phyloP scores from a whole-genome alignment of 2,888 invertebrate species.

The Sarcophaga variegata region DNA sequence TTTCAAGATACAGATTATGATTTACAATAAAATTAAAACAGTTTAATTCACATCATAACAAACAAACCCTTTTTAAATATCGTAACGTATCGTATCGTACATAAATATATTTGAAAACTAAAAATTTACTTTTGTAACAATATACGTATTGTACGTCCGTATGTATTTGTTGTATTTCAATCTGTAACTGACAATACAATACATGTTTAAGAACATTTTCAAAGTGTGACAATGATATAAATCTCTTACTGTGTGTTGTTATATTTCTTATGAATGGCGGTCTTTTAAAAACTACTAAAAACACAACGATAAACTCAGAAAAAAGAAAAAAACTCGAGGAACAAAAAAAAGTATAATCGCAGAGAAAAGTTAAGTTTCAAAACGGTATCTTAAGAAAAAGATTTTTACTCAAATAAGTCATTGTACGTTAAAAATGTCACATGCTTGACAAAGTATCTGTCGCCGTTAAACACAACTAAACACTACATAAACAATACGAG shows the following conservation, averaged over 20 bases:
- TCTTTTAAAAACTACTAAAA: slow-evolving; percentile 58
- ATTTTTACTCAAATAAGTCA: slow-evolving; percentile 51
- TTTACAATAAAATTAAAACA: slow-evolving; percentile 63
- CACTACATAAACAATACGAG: not conserved
- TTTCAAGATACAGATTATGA: slow-evolving; percentile 61
- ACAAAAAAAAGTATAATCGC: not conserved
- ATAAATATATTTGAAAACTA: not conserved
- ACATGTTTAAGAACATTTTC: slow-evolving; percentile 60
- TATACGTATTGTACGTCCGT: not conserved
- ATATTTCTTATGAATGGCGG: slow-evolving; percentile 68
- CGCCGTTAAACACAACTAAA: too few species aligned
- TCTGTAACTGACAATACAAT: slow-evolving; percentile 19
- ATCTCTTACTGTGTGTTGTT: slow-evolving; percentile 42
- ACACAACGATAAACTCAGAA: not conserved
- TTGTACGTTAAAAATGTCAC: slow-evolving; percentile 68
- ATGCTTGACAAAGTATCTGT: slow-evolving; percentile 60
- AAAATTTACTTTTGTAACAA: not conserved
- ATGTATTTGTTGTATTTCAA: not conserved
- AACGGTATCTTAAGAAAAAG: slow-evolving; percentile 51
- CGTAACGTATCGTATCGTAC: not conserved
- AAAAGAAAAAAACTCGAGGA: not conserved
- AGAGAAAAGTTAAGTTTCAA: slow-evolving; percentile 59
- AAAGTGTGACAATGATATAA: slow-evolving; percentile 67
- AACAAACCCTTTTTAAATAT: slow-evolving; percentile 25
- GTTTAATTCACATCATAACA: slow-evolving; percentile 65